Percentiles rank a stretch among this genome's conserved stretches.
Conservation (phyloP, 1,140 invertebrate genomes). For the Eriocheir sinensis region DNA sequence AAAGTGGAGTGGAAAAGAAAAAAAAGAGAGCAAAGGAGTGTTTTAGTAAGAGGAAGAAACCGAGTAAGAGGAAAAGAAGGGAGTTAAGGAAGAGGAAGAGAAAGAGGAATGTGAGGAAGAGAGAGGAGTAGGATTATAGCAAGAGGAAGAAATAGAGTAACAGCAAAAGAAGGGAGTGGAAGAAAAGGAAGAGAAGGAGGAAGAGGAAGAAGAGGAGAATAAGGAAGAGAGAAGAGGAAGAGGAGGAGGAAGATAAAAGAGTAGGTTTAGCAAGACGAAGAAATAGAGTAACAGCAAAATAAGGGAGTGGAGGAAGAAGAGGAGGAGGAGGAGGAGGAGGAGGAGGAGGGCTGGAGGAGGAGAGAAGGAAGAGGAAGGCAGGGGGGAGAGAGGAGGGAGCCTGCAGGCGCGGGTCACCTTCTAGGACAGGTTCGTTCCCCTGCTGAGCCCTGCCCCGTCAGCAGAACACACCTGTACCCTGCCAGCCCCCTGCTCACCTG, state of each 20-base stretch:
- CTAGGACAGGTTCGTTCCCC: constrained; percentile 5
- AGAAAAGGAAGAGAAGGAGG: background rate
- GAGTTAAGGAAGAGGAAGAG: too few species aligned
- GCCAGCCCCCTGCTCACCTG: background rate
- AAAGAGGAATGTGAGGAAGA: too few species aligned
- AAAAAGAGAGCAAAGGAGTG: too few species aligned
- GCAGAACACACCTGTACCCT: background rate
- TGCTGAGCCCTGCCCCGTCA: background rate
- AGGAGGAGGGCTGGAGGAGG: background rate
- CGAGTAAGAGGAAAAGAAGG: too few species aligned
- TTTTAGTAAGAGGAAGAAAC: too few species aligned
- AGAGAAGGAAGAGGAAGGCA: background rate
- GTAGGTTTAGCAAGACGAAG: background rate
- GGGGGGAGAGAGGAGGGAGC: background rate
- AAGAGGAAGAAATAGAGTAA: too few species aligned
- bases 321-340: background rate
- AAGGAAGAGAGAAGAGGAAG: too few species aligned
- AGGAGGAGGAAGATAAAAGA: too few species aligned
- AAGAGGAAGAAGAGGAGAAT: background rate
- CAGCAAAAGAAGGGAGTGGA: too few species aligned
- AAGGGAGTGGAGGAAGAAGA: background rate
- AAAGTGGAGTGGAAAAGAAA: background rate
- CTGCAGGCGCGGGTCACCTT: constrained; percentile 9
- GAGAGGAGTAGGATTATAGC: too few species aligned
- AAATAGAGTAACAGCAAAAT: too few species aligned